These are phyloP conservation scores for Bradynema listronoti DNA, from an alignment of 1,140 invertebrate species.

Conservation along the genomic window DNA sequence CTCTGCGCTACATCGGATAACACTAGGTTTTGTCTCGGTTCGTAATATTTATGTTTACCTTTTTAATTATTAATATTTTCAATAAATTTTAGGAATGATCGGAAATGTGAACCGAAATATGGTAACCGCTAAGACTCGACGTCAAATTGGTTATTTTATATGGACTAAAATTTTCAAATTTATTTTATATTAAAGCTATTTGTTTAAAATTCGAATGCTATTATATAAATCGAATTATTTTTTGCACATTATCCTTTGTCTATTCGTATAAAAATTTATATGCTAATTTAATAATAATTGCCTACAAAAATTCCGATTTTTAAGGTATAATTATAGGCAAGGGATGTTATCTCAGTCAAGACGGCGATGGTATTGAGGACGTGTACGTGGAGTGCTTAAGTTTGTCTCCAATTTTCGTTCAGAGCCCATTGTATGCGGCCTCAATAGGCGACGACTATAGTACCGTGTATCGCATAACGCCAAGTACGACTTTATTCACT, in stretches of 20 bases:
- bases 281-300: too few species aligned
- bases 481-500: slow-evolving; percentile 18
- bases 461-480: slow-evolving; percentile 24
- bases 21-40: slow-evolving; percentile 20
- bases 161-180: too few species aligned
- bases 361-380: slow-evolving; percentile 89
- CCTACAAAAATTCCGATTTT: too few species aligned
- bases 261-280: too few species aligned
- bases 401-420: slow-evolving; percentile 94
- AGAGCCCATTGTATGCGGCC: slow-evolving; percentile 68
- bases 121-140: slow-evolving; percentile 16
- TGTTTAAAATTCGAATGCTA: too few species aligned
- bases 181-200: too few species aligned
- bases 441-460: slow-evolving; percentile 12
- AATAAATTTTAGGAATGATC: slow-evolving; percentile 16
- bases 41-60: background rate
- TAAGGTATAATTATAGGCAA: slow-evolving; percentile 56
- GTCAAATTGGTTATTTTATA: slow-evolving; percentile 30
- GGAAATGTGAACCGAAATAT: slow-evolving; percentile 18
- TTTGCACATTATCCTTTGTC: too few species aligned
- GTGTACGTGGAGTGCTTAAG: slow-evolving; percentile 96
- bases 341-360: slow-evolving; percentile 90
- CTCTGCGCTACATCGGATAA: slow-evolving; percentile 29
- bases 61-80: background rate
- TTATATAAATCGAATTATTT: too few species aligned